phyloP scores from a whole-genome alignment of 2,113 vertebrate genomes.

The Protobothrops flavoviridis region DNA sequence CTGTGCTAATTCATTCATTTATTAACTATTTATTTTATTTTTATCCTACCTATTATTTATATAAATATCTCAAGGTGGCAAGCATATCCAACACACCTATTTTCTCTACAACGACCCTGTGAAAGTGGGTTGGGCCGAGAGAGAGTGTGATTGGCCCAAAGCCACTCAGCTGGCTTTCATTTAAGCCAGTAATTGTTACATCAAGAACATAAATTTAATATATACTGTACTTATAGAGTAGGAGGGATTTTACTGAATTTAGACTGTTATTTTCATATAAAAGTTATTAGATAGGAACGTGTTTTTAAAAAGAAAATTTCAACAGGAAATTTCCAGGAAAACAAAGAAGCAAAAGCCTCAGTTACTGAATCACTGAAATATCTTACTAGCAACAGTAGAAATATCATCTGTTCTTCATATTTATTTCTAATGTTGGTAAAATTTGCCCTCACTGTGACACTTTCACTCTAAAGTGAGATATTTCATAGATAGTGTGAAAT shows the following conservation, averaged over 20 bases:
- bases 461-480: conserved; percentile 7
- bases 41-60: not conserved
- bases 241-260: not conserved
- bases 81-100: not conserved
- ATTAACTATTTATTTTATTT: not conserved
- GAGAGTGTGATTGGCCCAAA: not conserved
- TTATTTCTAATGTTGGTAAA: not conserved
- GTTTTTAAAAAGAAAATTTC: not conserved
- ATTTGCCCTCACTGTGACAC: not conserved
- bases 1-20: not conserved
- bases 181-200: not conserved
- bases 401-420: not conserved
- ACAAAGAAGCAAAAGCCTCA: not conserved
- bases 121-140: not conserved
- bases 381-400: not conserved
- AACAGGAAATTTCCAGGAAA: not conserved
- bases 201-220: not conserved
- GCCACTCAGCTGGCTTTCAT: not conserved
- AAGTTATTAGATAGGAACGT: not conserved
- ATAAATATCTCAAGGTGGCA: not conserved
- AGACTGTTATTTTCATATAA: not conserved
- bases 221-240: not conserved
- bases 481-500: not conserved
- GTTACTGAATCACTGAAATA: not conserved
- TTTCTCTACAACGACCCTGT: not conserved